phyloP scores from a whole-genome alignment of 2,888 invertebrate genomes.

The Thalpophila matura region DNA sequence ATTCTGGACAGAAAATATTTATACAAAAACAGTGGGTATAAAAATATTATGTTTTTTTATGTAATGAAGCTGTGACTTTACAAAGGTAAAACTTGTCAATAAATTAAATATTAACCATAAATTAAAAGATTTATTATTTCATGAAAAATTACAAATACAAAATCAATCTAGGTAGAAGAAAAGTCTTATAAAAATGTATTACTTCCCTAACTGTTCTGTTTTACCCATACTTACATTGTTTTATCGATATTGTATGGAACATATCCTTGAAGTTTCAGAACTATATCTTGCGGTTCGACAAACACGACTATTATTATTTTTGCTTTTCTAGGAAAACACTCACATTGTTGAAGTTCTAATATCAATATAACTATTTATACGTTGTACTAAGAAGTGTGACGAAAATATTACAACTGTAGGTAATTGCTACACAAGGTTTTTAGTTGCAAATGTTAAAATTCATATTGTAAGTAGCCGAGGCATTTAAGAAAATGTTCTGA shows the following conservation, averaged over 20 bases:
- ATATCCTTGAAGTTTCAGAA: conserved; percentile 72
- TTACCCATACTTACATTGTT: conserved; percentile 44
- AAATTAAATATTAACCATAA: too few relatives aligned
- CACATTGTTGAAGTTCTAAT: conserved; percentile 71
- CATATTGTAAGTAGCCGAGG: too few relatives aligned
- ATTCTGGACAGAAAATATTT: conserved; percentile 41
- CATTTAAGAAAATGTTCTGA: background rate
- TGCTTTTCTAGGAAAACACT: conserved; percentile 70
- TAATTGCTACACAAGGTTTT: conserved; percentile 29
- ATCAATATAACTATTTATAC: conserved; percentile 19
- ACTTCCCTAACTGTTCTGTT: conserved; percentile 11
- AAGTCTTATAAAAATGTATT: conserved; percentile 7
- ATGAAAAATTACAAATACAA: conserved; percentile 6
- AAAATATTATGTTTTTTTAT: conserved; percentile 14
- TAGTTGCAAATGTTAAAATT: background rate
- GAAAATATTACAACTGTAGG: conserved; percentile 20
- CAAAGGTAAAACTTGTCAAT: background rate
- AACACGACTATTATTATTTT: conserved; percentile 76
- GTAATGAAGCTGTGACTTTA: background rate
- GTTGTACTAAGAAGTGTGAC: conserved; percentile 22
- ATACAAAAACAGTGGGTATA: conserved; percentile 20
- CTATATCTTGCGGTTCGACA: conserved; percentile 74
- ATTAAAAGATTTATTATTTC: background rate
- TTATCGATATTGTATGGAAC: conserved; percentile 71
- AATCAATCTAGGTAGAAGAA: background rate